Conservation (phyloP, 1,140 invertebrate species). For the Uloborus diversus region DNA sequence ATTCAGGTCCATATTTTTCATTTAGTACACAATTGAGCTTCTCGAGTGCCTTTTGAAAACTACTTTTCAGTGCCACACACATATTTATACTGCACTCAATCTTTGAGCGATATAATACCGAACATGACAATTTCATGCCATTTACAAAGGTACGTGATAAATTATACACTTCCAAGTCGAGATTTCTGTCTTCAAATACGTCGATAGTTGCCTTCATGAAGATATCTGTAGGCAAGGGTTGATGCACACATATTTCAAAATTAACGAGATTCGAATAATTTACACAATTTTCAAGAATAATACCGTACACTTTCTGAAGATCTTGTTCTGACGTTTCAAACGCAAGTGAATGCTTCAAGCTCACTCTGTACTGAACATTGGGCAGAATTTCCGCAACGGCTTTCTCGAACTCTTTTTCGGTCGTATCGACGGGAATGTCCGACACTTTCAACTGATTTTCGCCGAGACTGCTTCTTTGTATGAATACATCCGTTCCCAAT, state of each 20-base stretch:
- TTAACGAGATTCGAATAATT: background rate
- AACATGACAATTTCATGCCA: no score
- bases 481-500: background rate
- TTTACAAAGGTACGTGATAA: no score
- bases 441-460: slow-evolving; percentile 11
- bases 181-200: no score
- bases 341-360: background rate
- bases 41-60: no score
- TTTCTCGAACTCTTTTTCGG: background rate
- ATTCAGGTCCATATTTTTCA: no score
- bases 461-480: slow-evolving; percentile 1
- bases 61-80: no score
- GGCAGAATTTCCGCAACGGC: slow-evolving; percentile 1
- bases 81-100: no score
- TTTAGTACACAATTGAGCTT: no score
- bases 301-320: background rate
- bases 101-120: no score
- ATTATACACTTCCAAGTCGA: no score
- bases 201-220: background rate
- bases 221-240: slow-evolving; percentile 12
- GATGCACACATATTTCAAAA: background rate
- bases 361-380: background rate
- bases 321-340: slow-evolving; percentile 22
- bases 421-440: slow-evolving; percentile 10
- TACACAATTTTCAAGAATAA: background rate